These are phyloP conservation scores for Parthenolecanium corni DNA, from an alignment of 2,888 invertebrate genomes.

Conservation along the genomic window DNA sequence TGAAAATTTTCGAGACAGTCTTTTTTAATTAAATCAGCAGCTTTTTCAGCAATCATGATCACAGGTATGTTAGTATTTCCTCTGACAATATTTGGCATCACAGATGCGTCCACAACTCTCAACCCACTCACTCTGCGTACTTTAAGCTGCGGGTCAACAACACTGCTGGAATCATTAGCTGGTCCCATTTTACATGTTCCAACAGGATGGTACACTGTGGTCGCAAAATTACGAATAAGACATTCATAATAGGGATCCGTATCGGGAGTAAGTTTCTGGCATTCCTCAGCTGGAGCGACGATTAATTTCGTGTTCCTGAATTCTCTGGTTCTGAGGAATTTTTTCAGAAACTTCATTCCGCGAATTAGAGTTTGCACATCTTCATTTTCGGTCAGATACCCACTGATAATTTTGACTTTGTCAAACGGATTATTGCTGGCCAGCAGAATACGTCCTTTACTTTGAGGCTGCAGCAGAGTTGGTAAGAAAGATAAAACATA, in stretches of 20 bases:
- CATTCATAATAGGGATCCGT: constrained; percentile 9
- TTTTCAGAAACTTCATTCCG: background rate
- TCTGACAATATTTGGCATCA: constrained; percentile 15
- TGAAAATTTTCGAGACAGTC: background rate
- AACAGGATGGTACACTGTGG: constrained; percentile 41
- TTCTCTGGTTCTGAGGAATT: background rate
- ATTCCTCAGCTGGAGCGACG: background rate
- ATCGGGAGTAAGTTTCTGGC: background rate
- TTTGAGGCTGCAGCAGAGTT: constrained; percentile 3
- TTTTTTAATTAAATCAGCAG: constrained; percentile 15
- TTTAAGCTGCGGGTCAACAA: constrained; percentile 34
- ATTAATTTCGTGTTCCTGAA: background rate
- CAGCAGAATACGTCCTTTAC: constrained; percentile 5
- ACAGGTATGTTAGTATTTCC: constrained; percentile 6
- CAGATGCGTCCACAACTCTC: constrained; percentile 14
- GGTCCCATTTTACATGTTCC: constrained; percentile 44
- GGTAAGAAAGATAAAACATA: background rate
- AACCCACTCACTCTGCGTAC: constrained; percentile 39
- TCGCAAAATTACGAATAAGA: background rate
- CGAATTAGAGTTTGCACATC: constrained; percentile 3
- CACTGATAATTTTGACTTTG: background rate
- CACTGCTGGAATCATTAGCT: constrained; percentile 33
- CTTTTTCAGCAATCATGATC: constrained; percentile 21
- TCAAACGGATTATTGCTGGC: background rate
- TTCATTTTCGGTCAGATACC: constrained; percentile 1